Base-by-base conservation (phyloP, 2,888 invertebrate species). In the Sialis lutaria region DNA sequence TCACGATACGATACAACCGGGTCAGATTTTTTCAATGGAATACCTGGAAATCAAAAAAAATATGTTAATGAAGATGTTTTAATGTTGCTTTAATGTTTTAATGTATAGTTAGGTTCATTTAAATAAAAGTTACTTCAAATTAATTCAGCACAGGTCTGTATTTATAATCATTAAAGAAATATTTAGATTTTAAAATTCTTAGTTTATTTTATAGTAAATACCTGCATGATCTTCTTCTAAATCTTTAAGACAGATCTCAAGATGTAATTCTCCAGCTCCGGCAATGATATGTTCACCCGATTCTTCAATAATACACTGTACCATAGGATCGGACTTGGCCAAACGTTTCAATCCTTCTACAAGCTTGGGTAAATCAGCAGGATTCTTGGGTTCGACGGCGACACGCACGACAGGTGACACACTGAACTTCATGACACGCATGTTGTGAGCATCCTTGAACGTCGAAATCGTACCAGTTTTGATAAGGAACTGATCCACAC, bases 281-380 rank as follows among this genome's bases (percentile, higher is more conserved):
- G 98, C 98, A 62, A 99, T 91, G 67, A 99, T 97, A 71, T 99
- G 96, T 68, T 99, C 98, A 53, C 98, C 97, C 50, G 95, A 95
- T 70, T 97, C 97, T 73, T 97, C 96, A 68, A 92, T 95, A 71
- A 93, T 90, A 75, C 96, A 97, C 73, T 98, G 90, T 56, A 99
- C 98, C 97, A 99, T 98, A 77, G 98, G 98, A 77, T 99, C 98
- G 48, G 97, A 98, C 70, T 99, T 99, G 63, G 97, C 93, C 61
- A 99, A 74, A 71, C 98, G 92, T 73, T 98, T 99, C 52, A 98
- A 77, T 13, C 63, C 89, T 77, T 97, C 96, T 49, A 97, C 97
- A 59, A 99, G 75, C 72, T 99, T 99, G 56, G 98, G 98, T 68
- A 99, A 73, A 72, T 99, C 98, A 48, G 96, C 91, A 12, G 98